phyloP scores from a whole-genome alignment of 2,113 vertebrate genomes.

The Entelurus aequoreus region DNA sequence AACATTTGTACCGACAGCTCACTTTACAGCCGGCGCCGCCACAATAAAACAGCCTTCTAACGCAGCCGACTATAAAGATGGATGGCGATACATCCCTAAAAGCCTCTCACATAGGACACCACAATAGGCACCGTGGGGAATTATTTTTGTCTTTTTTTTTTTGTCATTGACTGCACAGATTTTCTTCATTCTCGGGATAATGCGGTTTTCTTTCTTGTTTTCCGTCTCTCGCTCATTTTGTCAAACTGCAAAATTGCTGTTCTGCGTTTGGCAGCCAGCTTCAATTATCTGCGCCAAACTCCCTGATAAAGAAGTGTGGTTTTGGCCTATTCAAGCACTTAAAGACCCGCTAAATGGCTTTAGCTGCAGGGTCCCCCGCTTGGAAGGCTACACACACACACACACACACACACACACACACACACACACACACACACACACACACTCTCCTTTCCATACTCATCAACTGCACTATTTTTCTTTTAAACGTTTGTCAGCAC shows the following conservation, averaged over 20 bases:
- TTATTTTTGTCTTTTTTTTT: conserved; percentile 1
- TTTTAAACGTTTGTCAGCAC: too few species aligned
- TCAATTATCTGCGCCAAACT: conserved; percentile 63
- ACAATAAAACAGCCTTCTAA: conserved; percentile 43
- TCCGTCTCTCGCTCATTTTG: conserved; percentile 14
- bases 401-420: conserved; percentile 15
- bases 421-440: background rate
- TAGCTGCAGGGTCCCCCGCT: conserved; percentile 59
- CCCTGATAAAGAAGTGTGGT: conserved; percentile 63
- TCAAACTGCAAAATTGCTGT: conserved; percentile 56
- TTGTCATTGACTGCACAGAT: conserved; percentile 11
- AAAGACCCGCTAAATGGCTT: conserved; percentile 58
- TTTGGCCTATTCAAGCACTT: conserved; percentile 59
- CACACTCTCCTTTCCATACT: too few species aligned
- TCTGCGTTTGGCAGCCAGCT: conserved; percentile 52
- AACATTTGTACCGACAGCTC: conserved; percentile 30
- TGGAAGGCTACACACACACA: conserved; percentile 33
- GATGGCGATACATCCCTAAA: conserved; percentile 35
- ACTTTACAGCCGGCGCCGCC: conserved; percentile 28
- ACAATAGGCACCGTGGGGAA: conserved; percentile 25
- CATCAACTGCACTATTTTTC: conserved; percentile 43
- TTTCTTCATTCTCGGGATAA: conserved; percentile 17
- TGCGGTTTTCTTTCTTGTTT: conserved; percentile 7
- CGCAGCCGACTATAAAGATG: conserved; percentile 31
- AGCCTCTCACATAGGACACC: conserved; percentile 36